phyloP scores from a whole-genome alignment of 2,888 invertebrate species.

The Drosophila atroscutellata region DNA sequence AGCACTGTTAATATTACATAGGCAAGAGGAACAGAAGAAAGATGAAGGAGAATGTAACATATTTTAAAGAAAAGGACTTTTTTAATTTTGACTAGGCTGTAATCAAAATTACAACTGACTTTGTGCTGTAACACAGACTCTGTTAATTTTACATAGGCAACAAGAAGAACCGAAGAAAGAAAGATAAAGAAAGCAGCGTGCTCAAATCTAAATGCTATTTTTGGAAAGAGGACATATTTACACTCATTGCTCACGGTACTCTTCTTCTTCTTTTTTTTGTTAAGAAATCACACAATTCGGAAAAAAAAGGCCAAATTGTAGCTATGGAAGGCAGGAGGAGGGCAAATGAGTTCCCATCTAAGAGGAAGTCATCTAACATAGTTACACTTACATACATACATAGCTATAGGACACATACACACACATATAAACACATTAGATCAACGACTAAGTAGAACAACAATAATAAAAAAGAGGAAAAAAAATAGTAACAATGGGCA shows the following conservation, averaged over 20 bases:
- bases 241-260: background rate
- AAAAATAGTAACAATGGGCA: conserved; percentile 64
- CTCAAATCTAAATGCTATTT: background rate
- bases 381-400: conserved; percentile 11
- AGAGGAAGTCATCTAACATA: conserved; percentile 44
- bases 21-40: background rate
- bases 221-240: background rate
- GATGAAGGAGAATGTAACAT: too few species aligned
- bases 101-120: background rate
- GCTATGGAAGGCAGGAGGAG: background rate
- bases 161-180: background rate
- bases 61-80: too few species aligned
- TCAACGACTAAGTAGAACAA: conserved; percentile 71
- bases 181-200: background rate
- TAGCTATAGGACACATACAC: conserved; percentile 17
- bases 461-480: conserved; percentile 37
- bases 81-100: too few species aligned
- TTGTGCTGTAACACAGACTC: background rate
- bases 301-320: background rate
- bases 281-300: background rate
- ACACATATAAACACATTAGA: conserved; percentile 45
- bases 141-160: background rate
- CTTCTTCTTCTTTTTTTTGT: background rate
- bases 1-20: background rate
- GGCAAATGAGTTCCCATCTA: conserved; percentile 11